A percentile compares a stretch with the other conserved stretches of the same genome.
These are phyloP conservation scores for Aphelocoma coerulescens DNA, from an alignment of 2,113 vertebrate species.

Conservation along the genomic window DNA sequence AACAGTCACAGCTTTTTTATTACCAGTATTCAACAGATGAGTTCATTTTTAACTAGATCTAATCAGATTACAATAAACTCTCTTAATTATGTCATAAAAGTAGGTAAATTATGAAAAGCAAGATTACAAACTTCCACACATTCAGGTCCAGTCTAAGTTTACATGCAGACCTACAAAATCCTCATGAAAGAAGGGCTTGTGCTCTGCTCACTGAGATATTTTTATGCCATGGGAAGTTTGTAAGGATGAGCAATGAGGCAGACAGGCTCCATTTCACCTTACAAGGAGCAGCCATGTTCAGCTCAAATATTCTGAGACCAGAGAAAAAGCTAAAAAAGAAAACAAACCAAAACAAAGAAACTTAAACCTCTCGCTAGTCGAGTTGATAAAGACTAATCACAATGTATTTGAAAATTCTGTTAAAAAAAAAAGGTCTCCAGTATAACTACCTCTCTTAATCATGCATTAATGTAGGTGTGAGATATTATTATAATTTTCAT, in stretches of 20 bases:
- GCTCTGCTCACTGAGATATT: neutral
- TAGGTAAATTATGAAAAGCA: neutral
- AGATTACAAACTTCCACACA: neutral
- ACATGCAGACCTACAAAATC: neutral
- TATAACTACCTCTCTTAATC: neutral
- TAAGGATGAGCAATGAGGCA: neutral
- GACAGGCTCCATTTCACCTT: neutral
- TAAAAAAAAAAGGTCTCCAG: neutral
- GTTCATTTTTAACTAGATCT: conserved; percentile 35
- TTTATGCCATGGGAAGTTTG: neutral
- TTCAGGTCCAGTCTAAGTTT: neutral
- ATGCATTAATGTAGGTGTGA: neutral
- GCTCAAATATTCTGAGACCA: neutral
- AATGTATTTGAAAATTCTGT: neutral
- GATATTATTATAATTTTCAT: neutral
- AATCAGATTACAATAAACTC: conserved; percentile 14
- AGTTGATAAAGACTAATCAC: neutral
- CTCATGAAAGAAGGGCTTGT: neutral
- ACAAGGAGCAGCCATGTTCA: neutral
- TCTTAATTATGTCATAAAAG: conserved; percentile 25
- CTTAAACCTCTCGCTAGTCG: neutral
- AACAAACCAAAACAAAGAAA: neutral
- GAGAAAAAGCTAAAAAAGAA: neutral
- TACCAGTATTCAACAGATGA: conserved; percentile 12
- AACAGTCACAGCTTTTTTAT: conserved; percentile 28